Base-by-base conservation (phyloP, 2,797 vertebrate species). In the Melanogrammus aeglefinus region DNA sequence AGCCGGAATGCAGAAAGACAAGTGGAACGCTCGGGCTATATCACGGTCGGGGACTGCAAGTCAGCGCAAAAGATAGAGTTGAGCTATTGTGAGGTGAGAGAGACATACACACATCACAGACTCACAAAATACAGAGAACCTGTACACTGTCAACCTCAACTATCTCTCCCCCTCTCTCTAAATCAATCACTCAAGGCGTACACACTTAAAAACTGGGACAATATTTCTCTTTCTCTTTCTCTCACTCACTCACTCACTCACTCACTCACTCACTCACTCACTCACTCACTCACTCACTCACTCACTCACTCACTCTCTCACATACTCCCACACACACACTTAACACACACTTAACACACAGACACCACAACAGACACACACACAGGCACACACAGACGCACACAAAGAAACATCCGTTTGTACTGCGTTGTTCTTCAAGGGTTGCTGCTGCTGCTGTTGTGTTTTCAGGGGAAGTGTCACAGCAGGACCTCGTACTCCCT, bases 81-180 rank as follows among this genome's bases (percentile, higher is more conserved):
- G 81, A 93, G 94, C 80, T 97, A 97, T 77, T 99, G 98, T 82
- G 94, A 99, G 95, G 98, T 98, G 91, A 93, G 85, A 63, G n/a
- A 18, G 70, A 24, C 57, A 24, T 10, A 29, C 69, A 16, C 72
- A 73, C 73, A 24, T 16, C 33, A 73, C 72, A 73, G 33, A 36
- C 33, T 21, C 72, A 73, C 72, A 36, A 21, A 41, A 4, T 16
- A 21, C 47, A 57, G 47, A 6, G 18, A 7, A 57, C 47, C 47
- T 57, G 12, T 24, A n/a, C 57, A 63, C 6, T 63, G n/a, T 24
- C 57, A 63, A 63, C 51, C 51, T 63, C 21, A 24, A 63, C 21
- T 63, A 18, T 57, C 47, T 57, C 16, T 18, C 16, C 18, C 47
- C 21, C 47, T 21, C 47, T 18, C 47, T 6, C 47, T 51, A 16